These are phyloP conservation scores for Iphiclides podalirius DNA, from an alignment of 2,888 invertebrate genomes.

Conservation along the genomic window DNA sequence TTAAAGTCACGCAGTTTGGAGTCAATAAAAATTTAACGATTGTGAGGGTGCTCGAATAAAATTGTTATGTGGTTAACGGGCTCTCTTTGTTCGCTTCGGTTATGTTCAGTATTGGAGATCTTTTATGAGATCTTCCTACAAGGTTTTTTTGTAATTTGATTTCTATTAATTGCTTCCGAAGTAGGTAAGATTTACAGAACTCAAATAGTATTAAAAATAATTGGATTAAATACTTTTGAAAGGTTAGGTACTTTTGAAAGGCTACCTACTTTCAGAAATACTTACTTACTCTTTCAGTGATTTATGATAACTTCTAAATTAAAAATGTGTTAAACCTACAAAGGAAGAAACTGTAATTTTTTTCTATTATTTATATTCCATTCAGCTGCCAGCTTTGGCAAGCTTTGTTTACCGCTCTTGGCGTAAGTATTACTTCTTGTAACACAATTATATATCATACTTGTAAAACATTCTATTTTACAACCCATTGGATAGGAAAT, in stretches of 20 bases:
- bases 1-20: slow-evolving; percentile 75
- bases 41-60: slow-evolving; percentile 68
- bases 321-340: not conserved
- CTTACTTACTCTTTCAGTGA: not conserved
- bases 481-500: slow-evolving; percentile 11
- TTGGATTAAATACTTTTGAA: not conserved
- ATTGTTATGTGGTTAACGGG: slow-evolving; percentile 59
- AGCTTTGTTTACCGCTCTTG: not conserved
- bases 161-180: slow-evolving; percentile 17
- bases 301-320: not conserved
- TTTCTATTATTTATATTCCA: not conserved
- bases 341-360: not conserved
- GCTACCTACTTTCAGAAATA: too few species aligned
- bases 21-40: slow-evolving; percentile 78
- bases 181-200: slow-evolving; percentile 4
- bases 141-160: slow-evolving; percentile 20
- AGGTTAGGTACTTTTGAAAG: too few species aligned
- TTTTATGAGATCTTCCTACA: slow-evolving; percentile 20
- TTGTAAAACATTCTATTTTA: slow-evolving; percentile 14
- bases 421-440: slow-evolving; percentile 7
- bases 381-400: not conserved
- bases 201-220: not conserved
- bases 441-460: slow-evolving; percentile 8
- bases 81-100: slow-evolving; percentile 27
- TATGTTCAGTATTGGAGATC: slow-evolving; percentile 10